Evolutionary conservation across 1,140 invertebrate species (phyloP).

Genomic region (Stegodyphus mimosarum): DNA sequence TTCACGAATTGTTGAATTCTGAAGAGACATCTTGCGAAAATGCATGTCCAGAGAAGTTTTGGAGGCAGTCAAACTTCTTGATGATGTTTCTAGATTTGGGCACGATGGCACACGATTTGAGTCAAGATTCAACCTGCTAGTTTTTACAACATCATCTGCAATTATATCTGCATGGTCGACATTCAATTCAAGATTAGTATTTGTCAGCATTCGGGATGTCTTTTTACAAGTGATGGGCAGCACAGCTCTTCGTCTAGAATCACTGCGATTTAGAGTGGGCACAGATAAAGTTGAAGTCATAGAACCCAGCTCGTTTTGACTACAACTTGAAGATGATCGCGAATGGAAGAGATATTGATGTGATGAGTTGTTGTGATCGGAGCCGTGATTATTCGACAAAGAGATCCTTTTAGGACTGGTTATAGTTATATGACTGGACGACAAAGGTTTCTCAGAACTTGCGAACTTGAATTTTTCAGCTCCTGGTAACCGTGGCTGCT

Average conservation of each 20-base stretch:
- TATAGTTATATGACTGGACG: slow-evolving; percentile 11
- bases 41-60: slow-evolving; percentile 34
- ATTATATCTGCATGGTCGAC: slow-evolving; percentile 28
- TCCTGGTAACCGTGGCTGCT: slow-evolving; percentile 44
- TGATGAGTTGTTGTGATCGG: neutral
- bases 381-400: neutral
- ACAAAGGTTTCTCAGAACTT: neutral
- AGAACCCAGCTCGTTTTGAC: slow-evolving; percentile 28
- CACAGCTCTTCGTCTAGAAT: slow-evolving; percentile 38
- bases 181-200: slow-evolving; percentile 46
- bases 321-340: slow-evolving; percentile 8
- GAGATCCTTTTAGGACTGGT: slow-evolving; percentile 5
- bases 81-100: slow-evolving; percentile 38
- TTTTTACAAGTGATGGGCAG: slow-evolving; percentile 51
- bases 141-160: slow-evolving; percentile 26
- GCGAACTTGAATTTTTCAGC: slow-evolving; percentile 50
- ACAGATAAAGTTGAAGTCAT: slow-evolving; percentile 30
- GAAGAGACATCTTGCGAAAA: slow-evolving; percentile 48
- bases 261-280: slow-evolving; percentile 26
- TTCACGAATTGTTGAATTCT: slow-evolving; percentile 38
- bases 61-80: slow-evolving; percentile 27
- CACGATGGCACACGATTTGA: slow-evolving; percentile 39
- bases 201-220: slow-evolving; percentile 44
- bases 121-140: neutral
- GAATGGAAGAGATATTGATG: slow-evolving; percentile 21